Base-by-base conservation (phyloP, 1,140 invertebrate species). In the Megalopta genalis region DNA sequence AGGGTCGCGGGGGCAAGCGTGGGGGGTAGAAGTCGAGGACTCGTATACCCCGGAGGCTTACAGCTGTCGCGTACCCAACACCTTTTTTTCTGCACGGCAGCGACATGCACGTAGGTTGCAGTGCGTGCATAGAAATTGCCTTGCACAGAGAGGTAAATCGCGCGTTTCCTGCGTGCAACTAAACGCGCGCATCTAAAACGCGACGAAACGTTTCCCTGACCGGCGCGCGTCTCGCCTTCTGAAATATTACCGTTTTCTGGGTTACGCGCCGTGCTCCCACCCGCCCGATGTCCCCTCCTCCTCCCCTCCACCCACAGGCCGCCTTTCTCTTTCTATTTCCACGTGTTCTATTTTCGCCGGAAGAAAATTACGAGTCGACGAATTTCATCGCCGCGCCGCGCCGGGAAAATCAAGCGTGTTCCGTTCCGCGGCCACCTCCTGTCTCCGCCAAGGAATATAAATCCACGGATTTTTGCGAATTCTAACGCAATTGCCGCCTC, bases 31-130 rank as follows among this genome's bases (percentile, higher is more conserved):
- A 90, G 90, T 92, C 88, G 90, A 90, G 90, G 87, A 90, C 81
- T 89, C 82, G 83, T 74, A 82, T 85, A 79, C 90, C 90, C 90
- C 75, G 73, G 88, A 86, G 91, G 88, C 87, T 92, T 91, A 91
- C 91, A 93, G 92, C 91, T 93, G 91, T 92, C 91, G 91, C 88
- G 87, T 88, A 91, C 86, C 91, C 91, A 85, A 91, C 92, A 91
- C 90, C 90, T 90, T 82, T 86, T 84, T 83, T 77, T 65, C 54
- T 57, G 21, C 54, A 1, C 8, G 0, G 1, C 8, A n/a, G 73
- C 60, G 77, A 67, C 78, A 81, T 62, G 83, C 68, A 77, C 78
- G 78, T 69, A 77, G 66, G 60, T 71, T 46, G 80, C 72, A 62
- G 46, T 81, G 66, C 74, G 74, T 77, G 79, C 73, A 81, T 77